Evolutionary conservation across 2,888 invertebrate species (phyloP).

Genomic region (Acanthoscelides obtectus): DNA sequence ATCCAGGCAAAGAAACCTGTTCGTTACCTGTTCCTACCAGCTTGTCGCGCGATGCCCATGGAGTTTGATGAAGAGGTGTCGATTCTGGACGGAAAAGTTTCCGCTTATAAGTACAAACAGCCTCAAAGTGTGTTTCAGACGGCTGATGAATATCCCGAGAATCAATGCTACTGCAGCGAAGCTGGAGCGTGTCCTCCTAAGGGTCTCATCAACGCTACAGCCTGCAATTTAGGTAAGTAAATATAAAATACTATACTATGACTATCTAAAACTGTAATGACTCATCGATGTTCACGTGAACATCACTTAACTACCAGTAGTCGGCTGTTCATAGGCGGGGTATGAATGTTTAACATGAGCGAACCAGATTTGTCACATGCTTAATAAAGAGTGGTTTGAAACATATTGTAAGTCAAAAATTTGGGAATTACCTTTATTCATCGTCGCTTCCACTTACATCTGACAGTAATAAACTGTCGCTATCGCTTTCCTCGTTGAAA

Average conservation of each 20-base stretch:
- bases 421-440: too few species aligned
- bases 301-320: too few species aligned
- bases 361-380: too few species aligned
- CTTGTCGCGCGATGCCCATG: slow-evolving; percentile 65
- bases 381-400: too few species aligned
- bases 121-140: slow-evolving; percentile 61
- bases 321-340: too few species aligned
- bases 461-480: too few species aligned
- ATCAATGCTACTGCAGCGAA: slow-evolving; percentile 67
- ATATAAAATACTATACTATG: neutral
- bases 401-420: too few species aligned
- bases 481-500: too few species aligned
- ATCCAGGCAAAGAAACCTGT: slow-evolving; percentile 56
- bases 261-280: too few species aligned
- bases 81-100: slow-evolving; percentile 46
- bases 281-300: too few species aligned
- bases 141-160: slow-evolving; percentile 54
- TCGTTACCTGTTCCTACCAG: slow-evolving; percentile 62
- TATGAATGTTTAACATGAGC: too few species aligned
- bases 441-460: too few species aligned
- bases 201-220: slow-evolving; percentile 67
- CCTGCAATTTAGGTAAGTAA: slow-evolving; percentile 53
- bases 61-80: slow-evolving; percentile 58
- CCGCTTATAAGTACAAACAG: slow-evolving; percentile 56
- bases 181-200: slow-evolving; percentile 59